A percentile compares a stretch with the other conserved stretches of the same genome.
Conservation (phyloP, 2,113 vertebrate species). For the Istiophorus platypterus region DNA sequence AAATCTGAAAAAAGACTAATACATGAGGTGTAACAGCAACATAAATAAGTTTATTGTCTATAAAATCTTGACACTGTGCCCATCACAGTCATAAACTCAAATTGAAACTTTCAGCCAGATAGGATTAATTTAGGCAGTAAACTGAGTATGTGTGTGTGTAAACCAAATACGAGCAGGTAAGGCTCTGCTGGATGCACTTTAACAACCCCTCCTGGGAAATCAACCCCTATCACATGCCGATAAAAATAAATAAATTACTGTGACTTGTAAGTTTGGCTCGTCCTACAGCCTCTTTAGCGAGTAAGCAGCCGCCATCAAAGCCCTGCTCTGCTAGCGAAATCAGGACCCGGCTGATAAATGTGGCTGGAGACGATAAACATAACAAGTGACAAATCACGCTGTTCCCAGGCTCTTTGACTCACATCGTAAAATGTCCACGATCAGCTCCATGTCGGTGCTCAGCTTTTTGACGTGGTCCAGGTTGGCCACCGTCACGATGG, state of each 20-base stretch:
- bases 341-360: rapidly evolving
- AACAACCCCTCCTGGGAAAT: constrained; percentile 55
- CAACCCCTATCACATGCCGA: constrained; percentile 11
- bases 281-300: background rate
- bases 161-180: constrained; percentile 41
- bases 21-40: background rate
- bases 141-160: background rate
- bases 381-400: too few relatives aligned
- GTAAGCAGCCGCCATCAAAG: background rate
- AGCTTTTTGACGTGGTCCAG: constrained; percentile 99
- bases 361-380: background rate
- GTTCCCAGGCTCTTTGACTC: constrained; percentile 67
- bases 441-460: constrained; percentile 96
- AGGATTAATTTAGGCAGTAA: constrained; percentile 24
- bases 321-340: background rate
- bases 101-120: background rate
- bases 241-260: constrained; percentile 1
- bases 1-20: background rate
- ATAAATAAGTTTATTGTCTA: background rate
- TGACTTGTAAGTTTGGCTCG: background rate
- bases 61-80: background rate
- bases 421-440: constrained; percentile 97
- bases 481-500: constrained; percentile 98
- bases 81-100: constrained; percentile 21
- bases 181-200: constrained; percentile 37